A percentile compares a stretch with the other conserved stretches of the same genome.
Conservation (phyloP, 2,113 vertebrate species). For the Vulpes ferrilata region DNA sequence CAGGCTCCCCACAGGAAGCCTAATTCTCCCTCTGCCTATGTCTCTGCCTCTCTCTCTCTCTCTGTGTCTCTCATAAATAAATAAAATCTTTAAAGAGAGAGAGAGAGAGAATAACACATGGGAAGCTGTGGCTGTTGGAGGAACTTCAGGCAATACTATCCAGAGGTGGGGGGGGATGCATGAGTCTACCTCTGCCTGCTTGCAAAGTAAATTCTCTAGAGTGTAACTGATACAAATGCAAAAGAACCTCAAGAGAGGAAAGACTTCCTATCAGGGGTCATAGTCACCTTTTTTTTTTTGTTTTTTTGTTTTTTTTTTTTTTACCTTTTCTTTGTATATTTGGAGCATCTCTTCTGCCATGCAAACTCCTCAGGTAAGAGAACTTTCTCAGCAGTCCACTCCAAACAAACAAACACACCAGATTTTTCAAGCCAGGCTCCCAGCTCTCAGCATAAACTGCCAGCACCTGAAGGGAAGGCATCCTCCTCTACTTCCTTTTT, state of each 20-base stretch:
- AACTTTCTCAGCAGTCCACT: background rate
- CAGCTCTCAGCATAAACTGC: background rate
- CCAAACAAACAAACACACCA: background rate
- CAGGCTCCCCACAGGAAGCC: no score
- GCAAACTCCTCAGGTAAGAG: background rate
- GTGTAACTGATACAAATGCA: background rate
- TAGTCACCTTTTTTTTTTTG: background rate
- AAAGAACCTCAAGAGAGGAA: background rate
- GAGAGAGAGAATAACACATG: background rate
- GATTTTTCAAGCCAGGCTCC: background rate
- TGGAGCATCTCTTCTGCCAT: background rate
- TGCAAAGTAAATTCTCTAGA: background rate
- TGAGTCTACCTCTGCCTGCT: background rate
- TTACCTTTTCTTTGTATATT: background rate
- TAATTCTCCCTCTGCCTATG: no score
- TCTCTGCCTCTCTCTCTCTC: no score
- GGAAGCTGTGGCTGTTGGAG: background rate
- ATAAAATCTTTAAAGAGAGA: no score
- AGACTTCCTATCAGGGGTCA: background rate
- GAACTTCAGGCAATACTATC: background rate
- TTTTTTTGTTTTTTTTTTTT: no score
- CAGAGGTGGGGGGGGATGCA: background rate
- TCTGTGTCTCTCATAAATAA: no score
- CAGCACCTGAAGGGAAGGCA: background rate
- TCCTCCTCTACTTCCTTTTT: background rate